These are phyloP conservation scores for Urechis unicinctus DNA, from an alignment of 2,888 invertebrate species.

Conservation along the genomic window DNA sequence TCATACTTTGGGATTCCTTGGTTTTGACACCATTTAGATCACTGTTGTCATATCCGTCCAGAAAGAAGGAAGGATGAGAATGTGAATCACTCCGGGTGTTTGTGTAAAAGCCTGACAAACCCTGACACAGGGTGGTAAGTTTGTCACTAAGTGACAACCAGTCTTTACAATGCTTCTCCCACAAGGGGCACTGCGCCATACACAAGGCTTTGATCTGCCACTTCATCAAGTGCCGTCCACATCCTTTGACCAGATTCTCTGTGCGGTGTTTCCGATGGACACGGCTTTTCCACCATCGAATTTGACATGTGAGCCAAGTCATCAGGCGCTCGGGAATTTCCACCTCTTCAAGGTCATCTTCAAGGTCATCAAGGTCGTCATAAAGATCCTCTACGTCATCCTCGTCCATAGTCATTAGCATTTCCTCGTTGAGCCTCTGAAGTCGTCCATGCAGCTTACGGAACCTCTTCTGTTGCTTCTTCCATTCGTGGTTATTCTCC, in stretches of 20 bases:
- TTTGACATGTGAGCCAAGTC: conserved; percentile 19
- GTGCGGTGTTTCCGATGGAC: conserved; percentile 16
- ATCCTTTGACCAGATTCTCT: conserved; percentile 15
- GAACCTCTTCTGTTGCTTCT: conserved; percentile 17
- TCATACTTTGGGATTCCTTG: too few species aligned
- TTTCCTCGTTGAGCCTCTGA: conserved; percentile 15
- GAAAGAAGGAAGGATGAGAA: too few species aligned
- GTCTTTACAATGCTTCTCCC: too few species aligned
- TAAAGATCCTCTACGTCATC: conserved; percentile 22
- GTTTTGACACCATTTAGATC: too few species aligned
- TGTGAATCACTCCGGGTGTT: too few species aligned
- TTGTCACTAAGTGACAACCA: too few species aligned
- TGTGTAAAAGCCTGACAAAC: too few species aligned
- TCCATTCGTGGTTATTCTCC: conserved; percentile 15
- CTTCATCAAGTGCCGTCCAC: conserved; percentile 17
- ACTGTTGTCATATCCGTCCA: too few species aligned
- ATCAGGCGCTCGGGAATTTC: conserved; percentile 9
- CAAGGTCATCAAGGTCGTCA: conserved; percentile 19
- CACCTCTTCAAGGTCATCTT: conserved; percentile 17
- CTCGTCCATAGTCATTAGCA: conserved; percentile 16
- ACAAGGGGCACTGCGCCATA: too few species aligned
- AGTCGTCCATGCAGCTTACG: conserved; percentile 14
- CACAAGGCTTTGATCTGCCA: conserved; percentile 19
- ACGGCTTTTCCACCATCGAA: conserved; percentile 19
- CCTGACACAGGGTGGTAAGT: too few species aligned